Percentiles rank a stretch among this genome's conserved stretches.
Evolutionary conservation across 30 jellyfish, hydroid and myxozoan species (phyloP).

Genomic region (Hydractinia echinata): DNA sequence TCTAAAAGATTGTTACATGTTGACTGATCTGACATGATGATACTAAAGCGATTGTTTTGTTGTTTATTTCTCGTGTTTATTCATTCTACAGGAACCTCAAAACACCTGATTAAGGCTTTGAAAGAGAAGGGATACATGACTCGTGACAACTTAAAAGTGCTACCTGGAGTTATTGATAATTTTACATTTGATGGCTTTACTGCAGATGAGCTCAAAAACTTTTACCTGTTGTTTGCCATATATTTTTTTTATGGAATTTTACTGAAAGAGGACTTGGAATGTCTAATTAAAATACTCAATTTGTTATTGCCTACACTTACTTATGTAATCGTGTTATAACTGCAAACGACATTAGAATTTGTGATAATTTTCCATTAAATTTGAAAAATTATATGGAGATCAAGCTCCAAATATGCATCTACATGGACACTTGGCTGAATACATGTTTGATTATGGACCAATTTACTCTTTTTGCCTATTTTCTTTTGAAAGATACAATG

Average conservation of each 20-base stretch:
- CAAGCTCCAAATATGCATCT: too few species aligned
- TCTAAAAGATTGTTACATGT: too few species aligned
- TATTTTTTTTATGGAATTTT: background rate
- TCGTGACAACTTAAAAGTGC: background rate
- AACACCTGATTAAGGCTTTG: background rate
- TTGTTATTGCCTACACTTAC: background rate
- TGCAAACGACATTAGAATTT: background rate
- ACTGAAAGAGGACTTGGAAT: background rate
- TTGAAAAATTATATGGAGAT: too few species aligned
- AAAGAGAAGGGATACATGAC: background rate
- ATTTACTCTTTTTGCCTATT: background rate
- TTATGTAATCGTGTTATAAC: background rate
- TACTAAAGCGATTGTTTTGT: too few species aligned
- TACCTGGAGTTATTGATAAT: constrained; percentile 10
- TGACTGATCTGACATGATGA: too few species aligned
- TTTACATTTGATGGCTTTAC: constrained; percentile 14
- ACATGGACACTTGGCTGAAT: too few species aligned
- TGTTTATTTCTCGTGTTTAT: too few species aligned
- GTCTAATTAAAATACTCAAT: too few species aligned
- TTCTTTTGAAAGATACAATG: constrained; percentile 6
- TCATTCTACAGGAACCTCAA: background rate
- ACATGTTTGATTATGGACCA: too few species aligned
- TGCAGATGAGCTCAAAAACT: constrained; percentile 13
- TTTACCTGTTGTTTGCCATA: background rate
- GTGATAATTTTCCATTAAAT: background rate